These are phyloP conservation scores for Cheiracanthium punctorium DNA, from an alignment of 2,888 invertebrate species.

Conservation along the genomic window DNA sequence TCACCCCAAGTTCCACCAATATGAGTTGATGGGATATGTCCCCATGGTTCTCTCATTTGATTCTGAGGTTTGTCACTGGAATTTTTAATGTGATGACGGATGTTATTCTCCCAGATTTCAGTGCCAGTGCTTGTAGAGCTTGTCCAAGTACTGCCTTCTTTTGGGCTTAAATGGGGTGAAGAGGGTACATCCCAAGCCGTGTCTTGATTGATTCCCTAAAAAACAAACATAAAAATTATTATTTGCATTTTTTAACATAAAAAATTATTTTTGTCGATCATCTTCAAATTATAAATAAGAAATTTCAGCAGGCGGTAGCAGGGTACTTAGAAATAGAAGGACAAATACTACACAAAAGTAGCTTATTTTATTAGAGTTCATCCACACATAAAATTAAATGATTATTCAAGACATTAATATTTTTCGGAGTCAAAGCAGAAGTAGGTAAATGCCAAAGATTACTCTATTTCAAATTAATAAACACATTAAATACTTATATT, in stretches of 20 bases:
- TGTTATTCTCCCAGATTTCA: slow-evolving; percentile 93
- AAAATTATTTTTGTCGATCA: background rate
- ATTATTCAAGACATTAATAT: no score
- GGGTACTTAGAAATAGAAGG: no score
- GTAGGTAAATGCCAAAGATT: no score
- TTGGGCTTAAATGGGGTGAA: slow-evolving; percentile 71
- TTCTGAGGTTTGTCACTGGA: slow-evolving; percentile 82
- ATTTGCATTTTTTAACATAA: background rate
- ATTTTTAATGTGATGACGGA: slow-evolving; percentile 86
- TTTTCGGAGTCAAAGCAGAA: no score
- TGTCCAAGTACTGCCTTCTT: slow-evolving; percentile 71
- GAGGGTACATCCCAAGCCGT: slow-evolving; percentile 69
- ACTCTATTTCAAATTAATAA: no score
- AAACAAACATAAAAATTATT: background rate
- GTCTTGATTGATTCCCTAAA: slow-evolving; percentile 77
- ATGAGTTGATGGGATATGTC: slow-evolving; percentile 88
- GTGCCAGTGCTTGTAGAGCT: slow-evolving; percentile 74
- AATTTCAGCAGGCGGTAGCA: background rate
- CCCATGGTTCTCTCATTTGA: slow-evolving; percentile 88
- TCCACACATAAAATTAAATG: no score
- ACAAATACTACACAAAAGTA: no score
- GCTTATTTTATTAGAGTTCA: no score
- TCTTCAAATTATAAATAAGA: background rate
- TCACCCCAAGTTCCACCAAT: slow-evolving; percentile 92
- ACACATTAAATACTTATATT: no score